A percentile compares a stretch with the other conserved stretches of the same genome.
These are phyloP conservation scores for Xenus cinereus DNA, from an alignment of 2,113 vertebrate genomes.

Conservation along the genomic window DNA sequence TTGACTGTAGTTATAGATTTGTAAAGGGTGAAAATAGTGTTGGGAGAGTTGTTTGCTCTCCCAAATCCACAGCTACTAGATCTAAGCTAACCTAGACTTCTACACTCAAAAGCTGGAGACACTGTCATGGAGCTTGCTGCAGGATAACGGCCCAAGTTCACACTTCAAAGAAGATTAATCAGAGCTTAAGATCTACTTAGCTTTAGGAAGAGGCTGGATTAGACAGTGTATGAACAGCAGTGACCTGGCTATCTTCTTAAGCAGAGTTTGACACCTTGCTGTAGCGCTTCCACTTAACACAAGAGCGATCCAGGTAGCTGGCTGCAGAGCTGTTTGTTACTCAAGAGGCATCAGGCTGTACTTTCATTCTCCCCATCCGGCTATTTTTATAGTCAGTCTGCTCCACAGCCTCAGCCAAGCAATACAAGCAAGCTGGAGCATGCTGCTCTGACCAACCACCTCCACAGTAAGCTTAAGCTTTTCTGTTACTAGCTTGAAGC, in stretches of 20 bases:
- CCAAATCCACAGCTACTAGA: not conserved
- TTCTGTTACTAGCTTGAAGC: not conserved
- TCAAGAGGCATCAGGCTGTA: not conserved
- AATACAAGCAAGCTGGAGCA: not conserved
- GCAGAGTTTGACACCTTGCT: conserved; percentile 15
- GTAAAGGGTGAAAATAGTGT: not conserved
- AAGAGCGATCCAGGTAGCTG: not conserved
- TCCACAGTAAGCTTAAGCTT: not conserved
- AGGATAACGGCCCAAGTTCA: not conserved
- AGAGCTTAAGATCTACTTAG: conserved; percentile 23
- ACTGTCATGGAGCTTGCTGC: not conserved
- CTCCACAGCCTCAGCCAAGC: not conserved
- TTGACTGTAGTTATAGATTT: not conserved
- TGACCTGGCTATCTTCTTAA: conserved; percentile 13
- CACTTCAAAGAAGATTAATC: conserved; percentile 48
- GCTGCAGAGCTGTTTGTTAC: not conserved
- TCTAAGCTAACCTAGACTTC: not conserved
- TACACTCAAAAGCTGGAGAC: not conserved
- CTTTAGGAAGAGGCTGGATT: conserved; percentile 42
- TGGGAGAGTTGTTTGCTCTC: not conserved
- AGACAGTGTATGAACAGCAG: not conserved
- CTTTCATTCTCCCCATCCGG: not conserved
- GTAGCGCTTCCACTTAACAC: not conserved
- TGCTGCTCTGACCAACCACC: not conserved
- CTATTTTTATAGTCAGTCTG: not conserved